Evolutionary conservation across 2,113 vertebrate species (phyloP), one percentile per base, ranked within the genome.

Genomic region (Opisthocomus hoazin): DNA sequence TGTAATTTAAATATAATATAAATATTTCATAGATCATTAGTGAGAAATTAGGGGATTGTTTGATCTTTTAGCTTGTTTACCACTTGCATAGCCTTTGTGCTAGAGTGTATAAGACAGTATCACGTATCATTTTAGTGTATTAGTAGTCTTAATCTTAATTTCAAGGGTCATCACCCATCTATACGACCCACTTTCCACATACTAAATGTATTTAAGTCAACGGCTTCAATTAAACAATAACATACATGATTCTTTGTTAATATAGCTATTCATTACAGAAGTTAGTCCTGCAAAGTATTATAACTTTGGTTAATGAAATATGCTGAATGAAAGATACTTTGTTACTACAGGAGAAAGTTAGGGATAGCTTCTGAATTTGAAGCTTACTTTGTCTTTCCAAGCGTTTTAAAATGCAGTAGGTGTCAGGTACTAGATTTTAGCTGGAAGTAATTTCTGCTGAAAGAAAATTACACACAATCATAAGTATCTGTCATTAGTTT

Each of bases 81-180:
- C 7, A 20, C 24, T 84, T 85, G 63, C 9, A 6, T 48, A 68
- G 43, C 64, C 50, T 43, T 90, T 36, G 24, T 39, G 29, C 65
- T 54, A 56, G 27, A 61, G 14, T 88, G 41, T 71, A 50, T 57
- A 24, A 68, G 32, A 29, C 68, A 64, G 48, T 76, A 29, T 41
- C 32, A 30, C 78, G 57, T 57, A 81, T 97, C 81, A 84, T 75
- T 75, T 84, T 74, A 50, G 45, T 91, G 79, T 95, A 87, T 96
- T 93, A 96, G 95, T 92, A 91, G 74, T 45, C 79, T 97, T 97
- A 93, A 96, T 45, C 79, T 97, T 97, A 93, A 96, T 97, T 97
- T 97, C 84, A 95, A 81, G 92, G 96, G 87, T 94, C 91, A 93
- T 97, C 94, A 83, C 74, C 90, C 75, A 20, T 45, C n/a, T 81